These are phyloP conservation scores for Phortica okadai DNA, from an alignment of 2,888 invertebrate species.

Conservation along the genomic window DNA sequence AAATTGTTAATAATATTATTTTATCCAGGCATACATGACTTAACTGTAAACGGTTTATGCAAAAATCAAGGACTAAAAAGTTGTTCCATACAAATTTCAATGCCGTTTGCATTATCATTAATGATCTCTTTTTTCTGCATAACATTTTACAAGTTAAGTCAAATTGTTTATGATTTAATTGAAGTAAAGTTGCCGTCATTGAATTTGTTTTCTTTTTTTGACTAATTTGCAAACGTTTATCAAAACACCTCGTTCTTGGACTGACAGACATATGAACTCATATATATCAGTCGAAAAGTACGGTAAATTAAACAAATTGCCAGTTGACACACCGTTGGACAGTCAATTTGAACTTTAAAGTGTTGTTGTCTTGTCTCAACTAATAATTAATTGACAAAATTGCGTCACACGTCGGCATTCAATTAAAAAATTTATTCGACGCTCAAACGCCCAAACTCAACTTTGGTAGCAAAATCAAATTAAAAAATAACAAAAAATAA, in stretches of 20 bases:
- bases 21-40: no score
- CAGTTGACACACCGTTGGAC: constrained; percentile 64
- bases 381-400: constrained; percentile 46
- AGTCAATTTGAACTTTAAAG: constrained; percentile 35
- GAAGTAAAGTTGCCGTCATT: neutral
- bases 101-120: no score
- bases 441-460: constrained; percentile 17
- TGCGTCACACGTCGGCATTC: constrained; percentile 62
- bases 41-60: no score
- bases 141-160: neutral
- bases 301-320: constrained; percentile 62
- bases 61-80: no score
- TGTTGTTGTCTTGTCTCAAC: neutral
- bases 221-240: neutral
- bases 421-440: constrained; percentile 1
- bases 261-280: no score
- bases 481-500: constrained; percentile 10
- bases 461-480: constrained; percentile 49
- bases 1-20: no score
- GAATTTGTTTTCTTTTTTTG: neutral
- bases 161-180: neutral
- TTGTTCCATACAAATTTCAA: no score
- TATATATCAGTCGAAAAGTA: neutral
- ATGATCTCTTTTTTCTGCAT: no score
- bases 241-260: neutral